Evolutionary conservation across 2,113 vertebrate genomes (phyloP).

Genomic region (Tonatia bakeri): DNA sequence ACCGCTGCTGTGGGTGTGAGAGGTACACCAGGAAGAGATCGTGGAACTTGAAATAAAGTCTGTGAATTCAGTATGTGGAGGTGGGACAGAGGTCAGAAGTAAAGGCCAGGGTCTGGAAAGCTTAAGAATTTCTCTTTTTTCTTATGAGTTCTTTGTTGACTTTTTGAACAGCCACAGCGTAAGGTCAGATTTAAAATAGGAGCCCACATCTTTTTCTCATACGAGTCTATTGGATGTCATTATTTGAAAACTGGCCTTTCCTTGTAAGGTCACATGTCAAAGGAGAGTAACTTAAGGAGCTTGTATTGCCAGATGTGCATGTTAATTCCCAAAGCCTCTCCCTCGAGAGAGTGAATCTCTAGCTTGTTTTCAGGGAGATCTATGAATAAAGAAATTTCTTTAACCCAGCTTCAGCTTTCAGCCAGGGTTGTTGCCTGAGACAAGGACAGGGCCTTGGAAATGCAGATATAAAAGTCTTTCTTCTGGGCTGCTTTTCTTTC

Average conservation of each 20-base stretch:
- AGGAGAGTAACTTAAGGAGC: neutral
- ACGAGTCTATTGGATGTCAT: neutral
- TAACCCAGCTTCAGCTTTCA: neutral
- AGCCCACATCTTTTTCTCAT: neutral
- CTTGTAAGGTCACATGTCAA: neutral
- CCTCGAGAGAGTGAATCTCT: neutral
- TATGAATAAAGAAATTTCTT: neutral
- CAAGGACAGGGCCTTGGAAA: neutral
- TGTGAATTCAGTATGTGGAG: slow-evolving; percentile 48
- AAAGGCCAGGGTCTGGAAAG: slow-evolving; percentile 9
- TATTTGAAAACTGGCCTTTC: neutral
- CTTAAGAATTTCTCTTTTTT: neutral
- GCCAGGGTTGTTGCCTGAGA: neutral
- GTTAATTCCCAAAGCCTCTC: slow-evolving; percentile 27
- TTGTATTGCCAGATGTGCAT: neutral
- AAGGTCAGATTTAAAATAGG: neutral
- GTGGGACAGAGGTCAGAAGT: slow-evolving; percentile 38
- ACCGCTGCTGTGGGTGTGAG: neutral
- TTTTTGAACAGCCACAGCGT: neutral
- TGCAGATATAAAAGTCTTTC: neutral
- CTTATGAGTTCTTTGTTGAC: neutral
- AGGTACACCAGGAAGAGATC: neutral
- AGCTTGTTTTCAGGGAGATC: neutral
- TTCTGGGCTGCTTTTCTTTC: neutral
- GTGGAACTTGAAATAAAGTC: slow-evolving; percentile 15